Conservation (phyloP, 2,888 invertebrate species). For the Tigriopus californicus region DNA sequence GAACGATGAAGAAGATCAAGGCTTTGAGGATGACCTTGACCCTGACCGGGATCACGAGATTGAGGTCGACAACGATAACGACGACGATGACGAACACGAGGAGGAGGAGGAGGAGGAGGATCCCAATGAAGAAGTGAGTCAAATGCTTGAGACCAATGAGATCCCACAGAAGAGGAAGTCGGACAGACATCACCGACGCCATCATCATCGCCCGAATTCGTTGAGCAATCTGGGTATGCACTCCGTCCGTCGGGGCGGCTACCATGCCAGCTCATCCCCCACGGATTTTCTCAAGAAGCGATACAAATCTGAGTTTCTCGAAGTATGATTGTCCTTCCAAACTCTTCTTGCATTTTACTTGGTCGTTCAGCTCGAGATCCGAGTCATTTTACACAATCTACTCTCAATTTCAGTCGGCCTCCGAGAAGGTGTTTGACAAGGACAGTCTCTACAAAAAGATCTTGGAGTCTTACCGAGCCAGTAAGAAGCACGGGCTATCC, state of each 20-base stretch:
- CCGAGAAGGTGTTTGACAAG: not conserved
- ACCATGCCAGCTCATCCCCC: constrained; percentile 1
- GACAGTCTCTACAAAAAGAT: not conserved
- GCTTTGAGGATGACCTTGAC: constrained; percentile 21
- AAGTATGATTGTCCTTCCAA: not conserved
- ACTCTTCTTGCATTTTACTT: not conserved
- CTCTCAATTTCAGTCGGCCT: not conserved
- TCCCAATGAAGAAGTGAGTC: no score
- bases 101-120: no score
- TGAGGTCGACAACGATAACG: no score
- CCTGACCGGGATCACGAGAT: no score
- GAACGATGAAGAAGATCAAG: constrained; percentile 21
- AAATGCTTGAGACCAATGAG: no score
- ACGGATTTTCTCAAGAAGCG: constrained; percentile 11
- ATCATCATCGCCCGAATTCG: not conserved
- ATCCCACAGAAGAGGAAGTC: no score
- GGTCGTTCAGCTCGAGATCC: no score
- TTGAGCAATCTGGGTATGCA: not conserved
- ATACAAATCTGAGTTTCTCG: constrained; percentile 6
- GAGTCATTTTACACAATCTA: not conserved
- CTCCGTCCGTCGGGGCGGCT: constrained; percentile 3
- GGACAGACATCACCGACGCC: no score
- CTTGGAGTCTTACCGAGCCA: not conserved
- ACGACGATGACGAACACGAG: no score
- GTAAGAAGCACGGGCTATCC: not conserved